Conservation (phyloP, 1,140 invertebrate genomes). For the Aphelinus certus region DNA sequence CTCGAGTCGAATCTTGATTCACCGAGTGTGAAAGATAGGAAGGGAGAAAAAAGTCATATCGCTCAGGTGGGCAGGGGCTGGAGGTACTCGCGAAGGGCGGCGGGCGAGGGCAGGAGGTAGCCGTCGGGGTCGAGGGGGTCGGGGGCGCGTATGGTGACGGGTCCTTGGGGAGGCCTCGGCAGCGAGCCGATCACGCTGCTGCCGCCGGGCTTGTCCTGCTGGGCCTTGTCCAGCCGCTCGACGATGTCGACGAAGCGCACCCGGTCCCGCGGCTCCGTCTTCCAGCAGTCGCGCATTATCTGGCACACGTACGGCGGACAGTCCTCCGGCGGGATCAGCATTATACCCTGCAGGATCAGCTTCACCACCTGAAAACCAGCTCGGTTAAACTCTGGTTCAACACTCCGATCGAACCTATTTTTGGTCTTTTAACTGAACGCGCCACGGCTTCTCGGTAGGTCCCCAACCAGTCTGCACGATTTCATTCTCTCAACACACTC, state of each 20-base stretch:
- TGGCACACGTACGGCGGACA: conserved; percentile 81
- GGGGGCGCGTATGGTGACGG: conserved; percentile 59
- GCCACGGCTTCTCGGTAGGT: too few species aligned
- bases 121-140: conserved; percentile 68
- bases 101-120: conserved; percentile 69
- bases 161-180: conserved; percentile 66
- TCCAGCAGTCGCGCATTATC: conserved; percentile 89
- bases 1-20: too few species aligned
- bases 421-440: too few species aligned
- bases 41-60: too few species aligned
- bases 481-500: too few species aligned
- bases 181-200: conserved; percentile 55
- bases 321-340: conserved; percentile 83
- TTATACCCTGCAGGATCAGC: conserved; percentile 83
- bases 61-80: conserved; percentile 59
- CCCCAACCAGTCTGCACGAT: too few species aligned
- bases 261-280: conserved; percentile 81
- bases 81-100: conserved; percentile 67
- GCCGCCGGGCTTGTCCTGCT: conserved; percentile 55
- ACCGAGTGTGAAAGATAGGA: too few species aligned
- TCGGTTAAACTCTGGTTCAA: too few species aligned
- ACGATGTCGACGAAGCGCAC: conserved; percentile 79
- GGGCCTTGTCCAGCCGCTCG: conserved; percentile 70
- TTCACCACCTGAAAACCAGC: conserved; percentile 72
- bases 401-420: too few species aligned